Evolutionary conservation across 2,888 invertebrate species (phyloP), one percentile per base, ranked within the genome.

Genomic region (Loripinus fragilis): DNA sequence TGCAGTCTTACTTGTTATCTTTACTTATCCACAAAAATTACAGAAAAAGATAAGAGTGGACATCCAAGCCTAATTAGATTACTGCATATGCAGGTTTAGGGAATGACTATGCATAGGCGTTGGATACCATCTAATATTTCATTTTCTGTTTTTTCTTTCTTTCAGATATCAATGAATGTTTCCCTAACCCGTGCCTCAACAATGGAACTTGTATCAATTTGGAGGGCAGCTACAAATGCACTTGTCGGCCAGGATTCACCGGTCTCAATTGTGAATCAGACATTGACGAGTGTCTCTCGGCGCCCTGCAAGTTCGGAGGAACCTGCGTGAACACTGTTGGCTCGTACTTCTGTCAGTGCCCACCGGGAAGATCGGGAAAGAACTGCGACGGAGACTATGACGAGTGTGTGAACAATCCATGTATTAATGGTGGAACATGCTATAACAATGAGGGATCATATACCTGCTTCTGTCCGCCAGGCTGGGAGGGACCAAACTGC

Each of bases 241-340:
- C 75, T 20, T 93, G 93, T 83, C 88, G 86, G 7, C 74, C 69
- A 3, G 92, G 92, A 0, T 92, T 91, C 76, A 90, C 90, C n/a
- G 93, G 93, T 12, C 72, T 71, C 5, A 89, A 89, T 71, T 93
- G 93, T 78, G 10, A 80, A 83, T 28, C 66, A 80, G 85, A 86
- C 71, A 71, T 85, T 30, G 80, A 86, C 72, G 85, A 86, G 45
- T 86, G 85, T 78, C 50, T 33, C 60, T 2, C 20, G 25, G 60
- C 67, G 35, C 91, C 91, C 1, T 93, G 93, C 81, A 83, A 89
- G 75, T 91, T 91, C 74, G 90, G 87, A 1, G 93, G 88, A 8
- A 89, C 87, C 1, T 93, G 93, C 82, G 86, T 86, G 66, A 89
- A 90, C 74, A 76, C 80, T 0, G 84, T 86, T 25, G 86, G 85